Base-by-base conservation (phyloP, 2,113 vertebrate species). In the Phrynosoma platyrhinos region DNA sequence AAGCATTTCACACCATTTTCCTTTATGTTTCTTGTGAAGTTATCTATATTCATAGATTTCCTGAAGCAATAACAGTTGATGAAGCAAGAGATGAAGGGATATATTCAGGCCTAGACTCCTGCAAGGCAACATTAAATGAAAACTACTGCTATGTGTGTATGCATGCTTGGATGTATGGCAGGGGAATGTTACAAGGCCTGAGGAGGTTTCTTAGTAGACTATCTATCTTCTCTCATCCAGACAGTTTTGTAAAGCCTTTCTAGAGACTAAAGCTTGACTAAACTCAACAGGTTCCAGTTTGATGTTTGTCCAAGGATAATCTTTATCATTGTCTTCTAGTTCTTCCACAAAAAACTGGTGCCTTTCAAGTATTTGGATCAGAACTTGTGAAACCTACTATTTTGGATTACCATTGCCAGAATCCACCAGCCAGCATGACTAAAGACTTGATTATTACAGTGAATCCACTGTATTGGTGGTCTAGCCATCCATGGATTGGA, bases 51-150 rank as follows among this genome's bases (percentile, higher is more conserved):
- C 76, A 62, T 78, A 88, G 21, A n/a, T 58, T 75, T 84, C 20
- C 52, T 36, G 21, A 55, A 55, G 62, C 20, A 83, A 76, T 36
- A 47, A 62, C 86, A 47, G 7, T 36, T 85, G 80, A 76, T 90
- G 14, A 82, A 91, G 7, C 30, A 90, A 78, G 27, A 0, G 0
- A 55, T 27, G 21, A 42, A 62, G 72, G 72, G 27, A 75, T 80
- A 32, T 13, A 36, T 74, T 81, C 66, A 91, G 87, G 66, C 36
- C 82, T 89, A 36, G 5, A 47, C 2, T 88, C 47, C 58, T 88
- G 30, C 0, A 68, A 79, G 32, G 23, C 23, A 88, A 86, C 88
- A 76, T 76, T 85, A 64, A 76, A 72, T 23, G 55, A 77, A 74
- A 72, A 21, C 9, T 58, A 68, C 12, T 4, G 58, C 58, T 62